Base-by-base conservation (phyloP, 2,113 vertebrate species). In the Rhinolophus ferrumequinum region DNA sequence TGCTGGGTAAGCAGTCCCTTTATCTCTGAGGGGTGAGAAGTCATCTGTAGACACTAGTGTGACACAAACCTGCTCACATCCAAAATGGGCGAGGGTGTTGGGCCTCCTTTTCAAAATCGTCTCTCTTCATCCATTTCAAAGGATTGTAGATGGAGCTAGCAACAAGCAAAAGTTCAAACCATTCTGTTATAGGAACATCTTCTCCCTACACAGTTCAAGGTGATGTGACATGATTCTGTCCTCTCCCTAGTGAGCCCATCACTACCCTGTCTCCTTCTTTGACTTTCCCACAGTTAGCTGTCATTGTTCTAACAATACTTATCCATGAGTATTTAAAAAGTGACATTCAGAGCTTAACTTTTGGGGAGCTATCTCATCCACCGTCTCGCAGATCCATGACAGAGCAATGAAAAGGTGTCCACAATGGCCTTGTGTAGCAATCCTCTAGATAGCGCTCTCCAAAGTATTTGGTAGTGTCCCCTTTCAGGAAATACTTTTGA, bases 141-240 rank as follows among this genome's bases (percentile, higher is more conserved):
- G 52, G n/a, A 18, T 24, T 58, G 15, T 9, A 21, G 8, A 6
- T 22, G 26, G 52, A 50, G 26, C 11, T 19, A 33, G 76, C 41
- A 13, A 24, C 4, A 35, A 19, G 30, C n/a, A 28, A 26, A 64
- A n/a, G 24, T n/a, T 56, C 66, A 50, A 24, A 21, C 18, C 6
- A 2, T 56, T 3, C 1, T n/a, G 38, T 66, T 0, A 0, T 0
- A 1, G 50, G 5, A 3, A 3, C 8, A 0, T 24, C 69, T 35
- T 18, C 60, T 58, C 58, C 3, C 41, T 16, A 5, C 8, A 8
- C 35, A 18, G 0, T 11, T 7, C 1, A 2, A 4, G 41, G 56
- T 35, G 76, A 1, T 38, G 3, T 50, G 22, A 5, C 1, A 0
- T 2, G 10, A 11, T 14, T 52, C 1, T 8, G 15, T 24, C 62